Conservation (phyloP, 1,140 invertebrate species). For the Tetranychus cinnabarinus region DNA sequence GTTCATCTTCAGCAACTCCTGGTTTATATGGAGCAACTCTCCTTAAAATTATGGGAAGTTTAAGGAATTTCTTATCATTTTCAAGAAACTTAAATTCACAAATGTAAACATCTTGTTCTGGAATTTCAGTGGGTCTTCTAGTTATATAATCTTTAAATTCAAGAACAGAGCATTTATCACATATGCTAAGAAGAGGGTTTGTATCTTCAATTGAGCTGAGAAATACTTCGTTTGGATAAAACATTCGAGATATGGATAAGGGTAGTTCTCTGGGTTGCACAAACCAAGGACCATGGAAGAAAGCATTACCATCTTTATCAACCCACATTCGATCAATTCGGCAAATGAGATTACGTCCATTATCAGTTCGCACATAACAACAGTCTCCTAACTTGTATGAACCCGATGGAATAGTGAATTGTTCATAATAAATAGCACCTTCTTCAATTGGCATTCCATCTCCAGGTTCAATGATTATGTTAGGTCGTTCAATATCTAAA, state of each 20-base stretch:
- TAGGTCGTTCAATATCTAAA: slow-evolving; percentile 4
- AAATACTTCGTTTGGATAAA: slow-evolving; percentile 85
- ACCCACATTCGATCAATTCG: slow-evolving; percentile 85
- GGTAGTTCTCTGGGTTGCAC: slow-evolving; percentile 65
- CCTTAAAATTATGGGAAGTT: slow-evolving; percentile 28
- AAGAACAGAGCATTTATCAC: slow-evolving; percentile 69
- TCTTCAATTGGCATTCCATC: slow-evolving; percentile 17
- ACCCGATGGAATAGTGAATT: slow-evolving; percentile 60
- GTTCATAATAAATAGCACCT: slow-evolving; percentile 67
- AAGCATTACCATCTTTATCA: slow-evolving; percentile 52
- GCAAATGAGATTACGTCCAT: slow-evolving; percentile 63
- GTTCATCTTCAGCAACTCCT: slow-evolving; percentile 70
- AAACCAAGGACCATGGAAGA: slow-evolving; percentile 79
- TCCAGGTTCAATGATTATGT: background rate
- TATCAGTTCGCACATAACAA: slow-evolving; percentile 69
- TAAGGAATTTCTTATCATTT: slow-evolving; percentile 47
- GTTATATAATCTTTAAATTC: slow-evolving; percentile 74
- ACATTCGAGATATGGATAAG: slow-evolving; percentile 38
- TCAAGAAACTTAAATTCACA: slow-evolving; percentile 85
- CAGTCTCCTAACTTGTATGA: slow-evolving; percentile 65
- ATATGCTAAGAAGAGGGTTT: slow-evolving; percentile 64
- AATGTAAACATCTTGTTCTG: slow-evolving; percentile 73
- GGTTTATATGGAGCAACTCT: slow-evolving; percentile 19
- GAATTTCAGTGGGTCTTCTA: slow-evolving; percentile 72
- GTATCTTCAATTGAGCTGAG: slow-evolving; percentile 72